phyloP scores from a whole-genome alignment of 1,140 invertebrate species.

The Diachasma alloeum region DNA sequence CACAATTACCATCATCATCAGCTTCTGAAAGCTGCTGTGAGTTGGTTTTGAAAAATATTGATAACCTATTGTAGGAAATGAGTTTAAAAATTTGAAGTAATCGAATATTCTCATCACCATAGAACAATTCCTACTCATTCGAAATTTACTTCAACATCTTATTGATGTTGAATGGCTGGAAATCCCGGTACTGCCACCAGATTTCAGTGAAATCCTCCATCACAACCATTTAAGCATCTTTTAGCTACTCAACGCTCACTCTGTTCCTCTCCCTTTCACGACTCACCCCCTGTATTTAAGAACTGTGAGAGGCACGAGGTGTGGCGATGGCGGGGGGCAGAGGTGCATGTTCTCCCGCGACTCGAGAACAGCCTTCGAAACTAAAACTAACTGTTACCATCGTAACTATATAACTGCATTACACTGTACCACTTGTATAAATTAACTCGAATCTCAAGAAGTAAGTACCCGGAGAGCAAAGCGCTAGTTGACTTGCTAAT shows the following conservation, averaged over 20 bases:
- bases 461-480: conserved; percentile 52
- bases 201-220: background rate
- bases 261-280: background rate
- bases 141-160: too few species aligned
- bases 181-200: background rate
- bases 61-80: too few species aligned
- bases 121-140: too few species aligned
- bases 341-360: background rate
- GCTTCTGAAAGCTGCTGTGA: too few species aligned
- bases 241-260: background rate
- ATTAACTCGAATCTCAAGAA: conserved; percentile 62
- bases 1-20: too few species aligned
- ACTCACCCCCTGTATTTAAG: background rate
- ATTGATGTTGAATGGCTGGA: background rate
- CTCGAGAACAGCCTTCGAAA: conserved; percentile 37
- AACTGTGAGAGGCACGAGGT: background rate
- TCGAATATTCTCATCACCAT: too few species aligned
- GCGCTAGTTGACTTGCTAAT: conserved; percentile 62
- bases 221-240: background rate
- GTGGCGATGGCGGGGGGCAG: background rate
- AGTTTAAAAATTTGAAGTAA: too few species aligned
- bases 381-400: conserved; percentile 51
- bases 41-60: too few species aligned
- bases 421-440: conserved; percentile 58
- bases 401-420: conserved; percentile 55